phyloP scores from a whole-genome alignment of 1,140 invertebrate species.

The Drosophila arizonae region DNA sequence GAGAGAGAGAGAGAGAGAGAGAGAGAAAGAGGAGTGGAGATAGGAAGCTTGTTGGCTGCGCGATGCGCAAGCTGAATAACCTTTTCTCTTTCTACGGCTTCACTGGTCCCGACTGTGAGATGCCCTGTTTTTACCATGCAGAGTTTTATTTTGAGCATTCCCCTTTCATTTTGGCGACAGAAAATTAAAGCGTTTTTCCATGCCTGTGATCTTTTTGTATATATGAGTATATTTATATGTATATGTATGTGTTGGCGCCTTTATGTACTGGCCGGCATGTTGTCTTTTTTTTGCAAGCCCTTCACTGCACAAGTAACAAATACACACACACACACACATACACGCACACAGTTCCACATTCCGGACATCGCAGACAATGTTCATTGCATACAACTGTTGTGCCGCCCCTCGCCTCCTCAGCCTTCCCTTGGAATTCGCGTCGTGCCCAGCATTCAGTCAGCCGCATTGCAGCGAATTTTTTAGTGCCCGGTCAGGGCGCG shows the following conservation, averaged over 20 bases:
- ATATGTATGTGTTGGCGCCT: constrained; percentile 33
- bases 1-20: neutral
- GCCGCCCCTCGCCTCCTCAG: neutral
- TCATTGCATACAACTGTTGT: constrained; percentile 38
- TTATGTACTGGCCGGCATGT: constrained; percentile 56
- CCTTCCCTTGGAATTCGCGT: constrained; percentile 13
- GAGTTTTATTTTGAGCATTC: neutral
- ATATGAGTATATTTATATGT: neutral
- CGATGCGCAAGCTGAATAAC: neutral
- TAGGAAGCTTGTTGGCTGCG: neutral
- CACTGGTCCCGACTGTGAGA: neutral
- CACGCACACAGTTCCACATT: constrained; percentile 1
- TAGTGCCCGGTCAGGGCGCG: constrained; percentile 22
- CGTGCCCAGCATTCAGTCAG: constrained; percentile 28
- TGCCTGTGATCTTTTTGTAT: neutral
- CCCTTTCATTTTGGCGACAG: neutral
- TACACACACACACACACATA: constrained; percentile 33
- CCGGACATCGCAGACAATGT: constrained; percentile 34
- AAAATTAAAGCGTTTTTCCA: neutral
- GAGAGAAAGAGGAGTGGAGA: no score
- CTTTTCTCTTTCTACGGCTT: constrained; percentile 5
- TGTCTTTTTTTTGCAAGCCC: constrained; percentile 54
- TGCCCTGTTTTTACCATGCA: neutral
- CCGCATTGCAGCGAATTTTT: constrained; percentile 75
- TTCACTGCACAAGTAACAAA: constrained; percentile 43